A percentile compares a stretch with the other conserved stretches of the same genome.
phyloP scores from a whole-genome alignment of 2,888 invertebrate species.

The Taphrorychus bicolor region DNA sequence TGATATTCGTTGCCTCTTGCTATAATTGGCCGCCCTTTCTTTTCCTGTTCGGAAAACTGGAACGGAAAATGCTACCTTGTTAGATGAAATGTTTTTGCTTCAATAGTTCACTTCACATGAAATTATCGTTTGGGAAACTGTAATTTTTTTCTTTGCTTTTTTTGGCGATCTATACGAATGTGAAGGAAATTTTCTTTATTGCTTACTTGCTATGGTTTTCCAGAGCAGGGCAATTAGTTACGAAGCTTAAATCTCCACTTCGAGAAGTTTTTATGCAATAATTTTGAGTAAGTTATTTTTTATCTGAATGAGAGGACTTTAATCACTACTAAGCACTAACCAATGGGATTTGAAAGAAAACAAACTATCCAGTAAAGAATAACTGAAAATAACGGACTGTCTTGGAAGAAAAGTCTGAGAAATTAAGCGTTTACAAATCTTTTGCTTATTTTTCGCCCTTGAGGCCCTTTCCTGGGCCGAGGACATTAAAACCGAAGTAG shows the following conservation, averaged over 20 bases:
- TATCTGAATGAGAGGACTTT: no score
- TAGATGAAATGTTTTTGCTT: slow-evolving; percentile 50
- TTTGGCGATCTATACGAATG: background rate
- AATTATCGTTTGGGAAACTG: slow-evolving; percentile 45
- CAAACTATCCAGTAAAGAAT: no score
- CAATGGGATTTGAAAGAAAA: no score
- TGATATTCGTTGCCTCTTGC: slow-evolving; percentile 37
- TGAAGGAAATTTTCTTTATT: no score
- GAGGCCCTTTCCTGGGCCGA: slow-evolving; percentile 49
- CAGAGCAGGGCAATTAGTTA: no score
- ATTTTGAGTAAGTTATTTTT: no score
- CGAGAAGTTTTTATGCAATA: no score
- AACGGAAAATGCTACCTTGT: slow-evolving; percentile 47
- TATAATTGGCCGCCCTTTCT: slow-evolving; percentile 40
- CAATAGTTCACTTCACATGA: slow-evolving; percentile 49
- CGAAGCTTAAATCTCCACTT: no score
- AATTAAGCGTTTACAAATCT: slow-evolving; percentile 28
- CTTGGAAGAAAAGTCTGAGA: slow-evolving; percentile 7
- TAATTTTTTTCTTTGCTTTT: background rate
- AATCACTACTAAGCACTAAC: no score
- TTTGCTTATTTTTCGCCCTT: slow-evolving; percentile 28
- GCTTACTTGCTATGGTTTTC: no score
- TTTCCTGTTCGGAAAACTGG: slow-evolving; percentile 28
- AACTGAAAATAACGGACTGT: slow-evolving; percentile 37
- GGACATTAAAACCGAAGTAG: slow-evolving; percentile 83